Conservation (phyloP, 2,888 invertebrate species). For the Lepidonotus clava region DNA sequence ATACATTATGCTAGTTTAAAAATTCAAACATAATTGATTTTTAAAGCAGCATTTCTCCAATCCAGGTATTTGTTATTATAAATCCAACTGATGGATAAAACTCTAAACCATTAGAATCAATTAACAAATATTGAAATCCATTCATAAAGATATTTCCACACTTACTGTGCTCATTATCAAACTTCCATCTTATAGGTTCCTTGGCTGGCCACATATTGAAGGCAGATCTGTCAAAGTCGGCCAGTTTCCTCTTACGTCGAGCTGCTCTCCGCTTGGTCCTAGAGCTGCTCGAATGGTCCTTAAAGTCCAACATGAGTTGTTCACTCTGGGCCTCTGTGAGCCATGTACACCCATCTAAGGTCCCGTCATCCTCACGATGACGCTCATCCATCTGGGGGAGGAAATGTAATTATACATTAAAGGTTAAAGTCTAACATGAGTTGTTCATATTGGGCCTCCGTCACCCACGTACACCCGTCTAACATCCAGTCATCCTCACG, state of each 20-base stretch:
- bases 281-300: not conserved
- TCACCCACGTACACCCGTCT: slow-evolving; percentile 19
- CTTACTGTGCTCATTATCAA: slow-evolving; percentile 14
- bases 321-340: slow-evolving; percentile 20
- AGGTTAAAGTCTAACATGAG: not conserved
- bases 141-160: too few species aligned
- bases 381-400: too few species aligned
- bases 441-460: not conserved
- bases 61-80: too few species aligned
- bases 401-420: too few species aligned
- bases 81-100: too few species aligned
- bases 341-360: slow-evolving; percentile 9
- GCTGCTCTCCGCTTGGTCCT: not conserved
- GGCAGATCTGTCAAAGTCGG: not conserved
- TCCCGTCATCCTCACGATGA: not conserved
- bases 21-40: too few species aligned
- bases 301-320: not conserved
- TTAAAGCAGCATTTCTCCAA: too few species aligned
- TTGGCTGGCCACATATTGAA: slow-evolving; percentile 10
- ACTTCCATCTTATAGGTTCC: not conserved
- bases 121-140: not conserved
- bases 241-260: slow-evolving; percentile 12
- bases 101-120: not conserved
- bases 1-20: too few species aligned
- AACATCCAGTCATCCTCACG: not conserved